Evolutionary conservation across 2,113 vertebrate genomes (phyloP).

Genomic region (Mastomys coucha): DNA sequence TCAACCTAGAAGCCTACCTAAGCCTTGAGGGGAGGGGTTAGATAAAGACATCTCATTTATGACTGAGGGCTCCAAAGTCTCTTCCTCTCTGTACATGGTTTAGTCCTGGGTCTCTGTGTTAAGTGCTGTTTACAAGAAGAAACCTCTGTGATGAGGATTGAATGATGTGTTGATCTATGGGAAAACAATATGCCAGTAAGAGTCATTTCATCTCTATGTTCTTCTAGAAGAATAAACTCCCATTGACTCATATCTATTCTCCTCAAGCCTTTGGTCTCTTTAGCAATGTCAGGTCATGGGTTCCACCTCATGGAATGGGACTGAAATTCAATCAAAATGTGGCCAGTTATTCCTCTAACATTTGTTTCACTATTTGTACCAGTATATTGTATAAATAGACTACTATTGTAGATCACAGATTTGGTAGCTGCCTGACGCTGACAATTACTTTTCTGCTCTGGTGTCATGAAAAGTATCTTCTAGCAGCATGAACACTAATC

Average conservation of each 20-base stretch:
- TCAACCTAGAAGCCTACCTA: background rate
- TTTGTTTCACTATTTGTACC: no score
- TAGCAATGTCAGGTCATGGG: background rate
- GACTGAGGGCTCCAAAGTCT: background rate
- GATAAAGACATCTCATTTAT: background rate
- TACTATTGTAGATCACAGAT: background rate
- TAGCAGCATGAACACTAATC: background rate
- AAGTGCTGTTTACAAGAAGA: background rate
- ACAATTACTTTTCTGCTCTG: background rate
- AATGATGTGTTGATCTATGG: background rate
- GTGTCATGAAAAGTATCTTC: background rate
- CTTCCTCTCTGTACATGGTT: background rate
- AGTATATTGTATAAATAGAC: background rate
- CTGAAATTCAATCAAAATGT: background rate
- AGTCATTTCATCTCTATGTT: background rate
- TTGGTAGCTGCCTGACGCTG: background rate
- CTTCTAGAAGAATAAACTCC: background rate
- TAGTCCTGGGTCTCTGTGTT: background rate
- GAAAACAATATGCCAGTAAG: background rate
- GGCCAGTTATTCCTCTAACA: background rate
- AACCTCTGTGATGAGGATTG: background rate
- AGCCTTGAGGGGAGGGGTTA: background rate
- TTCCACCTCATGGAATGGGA: background rate
- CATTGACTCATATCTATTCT: background rate
- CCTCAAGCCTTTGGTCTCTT: background rate